Evolutionary conservation across 2,797 vertebrate species (phyloP), one percentile per base, ranked within the genome.

Genomic region (Borostomias antarcticus): DNA sequence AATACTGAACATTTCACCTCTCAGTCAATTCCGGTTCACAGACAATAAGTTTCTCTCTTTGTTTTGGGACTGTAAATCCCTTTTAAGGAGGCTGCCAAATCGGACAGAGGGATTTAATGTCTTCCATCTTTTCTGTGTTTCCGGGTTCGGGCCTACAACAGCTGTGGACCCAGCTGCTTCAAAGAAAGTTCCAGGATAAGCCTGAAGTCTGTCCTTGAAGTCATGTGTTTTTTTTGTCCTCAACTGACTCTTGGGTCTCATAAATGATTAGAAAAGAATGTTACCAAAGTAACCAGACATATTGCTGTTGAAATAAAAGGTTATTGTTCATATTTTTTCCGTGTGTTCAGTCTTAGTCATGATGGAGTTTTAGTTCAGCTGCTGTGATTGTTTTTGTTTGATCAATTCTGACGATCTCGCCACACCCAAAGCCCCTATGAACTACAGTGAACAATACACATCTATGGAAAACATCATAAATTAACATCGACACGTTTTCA

Each of bases 71-170:
- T 13, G 17, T 3, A 17, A 77, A 25, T 30, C 19, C 51, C 25
- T 35, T 52, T 32, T 71, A 52, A 74, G 45, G 26, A 25, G 9
- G 7, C 71, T 77, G 83, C 86, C 83, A 85, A 56, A 74, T 79
- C 70, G 68, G 68, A 83, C 73, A 73, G 66, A 68, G 64, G 69
- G 72, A 75, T 77, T 84, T 80, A 78, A 81, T 87, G 70, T 80
- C 56, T 57, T 78, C 72, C 74, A 72, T 84, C 68, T 74, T 80
- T 73, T 72, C 63, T 68, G 63, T 80, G 77, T 79, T 79, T 75
- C 75, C 63, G 15, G 1, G 54, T 5, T 74, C 68, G 43, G 66
- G 53, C 70, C 79, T 67, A 45, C 65, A 73, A 7, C 79, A 85
- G 82, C 84, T 87, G 82, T 65, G 56, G 48, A 50, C 47, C 1